Conservation (phyloP, 1,140 invertebrate genomes). For the Catajapyx aquilonaris region DNA sequence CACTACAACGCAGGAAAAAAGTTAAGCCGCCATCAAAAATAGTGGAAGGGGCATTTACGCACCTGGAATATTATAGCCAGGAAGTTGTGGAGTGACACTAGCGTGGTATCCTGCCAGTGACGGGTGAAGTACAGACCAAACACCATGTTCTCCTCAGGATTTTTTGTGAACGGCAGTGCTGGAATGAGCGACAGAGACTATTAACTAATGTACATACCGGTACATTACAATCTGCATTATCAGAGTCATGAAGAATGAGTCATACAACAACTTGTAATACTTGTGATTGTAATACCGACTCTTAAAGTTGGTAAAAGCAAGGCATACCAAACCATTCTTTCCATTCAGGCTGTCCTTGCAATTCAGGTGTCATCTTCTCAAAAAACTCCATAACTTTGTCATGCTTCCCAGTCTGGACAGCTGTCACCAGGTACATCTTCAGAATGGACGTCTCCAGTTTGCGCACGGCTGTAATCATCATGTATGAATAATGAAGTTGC, state of each 20-base stretch:
- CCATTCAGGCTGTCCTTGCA: slow-evolving; percentile 79
- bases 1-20: slow-evolving; percentile 30
- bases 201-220: too few species aligned
- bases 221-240: slow-evolving; percentile 1
- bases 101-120: slow-evolving; percentile 84
- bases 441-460: slow-evolving; percentile 76
- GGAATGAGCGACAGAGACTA: slow-evolving; percentile 18
- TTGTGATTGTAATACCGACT: too few species aligned
- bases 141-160: slow-evolving; percentile 68
- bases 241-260: slow-evolving; percentile 1
- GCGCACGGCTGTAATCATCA: slow-evolving; percentile 45
- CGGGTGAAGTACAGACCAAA: slow-evolving; percentile 78
- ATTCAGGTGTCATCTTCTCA: slow-evolving; percentile 59
- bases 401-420: slow-evolving; percentile 50
- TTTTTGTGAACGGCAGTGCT: slow-evolving; percentile 78
- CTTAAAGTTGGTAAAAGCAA: too few species aligned
- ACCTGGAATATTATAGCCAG: slow-evolving; percentile 71
- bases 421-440: slow-evolving; percentile 76
- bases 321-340: slow-evolving; percentile 93
- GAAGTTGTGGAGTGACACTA: slow-evolving; percentile 87
- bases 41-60: slow-evolving; percentile 8
- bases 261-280: slow-evolving; percentile 4
- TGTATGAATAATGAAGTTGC: too few species aligned
- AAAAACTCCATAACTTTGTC: slow-evolving; percentile 84
- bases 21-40: background rate